Conservation (phyloP, 2,888 invertebrate species). For the Caenorhabditis panamensis region DNA sequence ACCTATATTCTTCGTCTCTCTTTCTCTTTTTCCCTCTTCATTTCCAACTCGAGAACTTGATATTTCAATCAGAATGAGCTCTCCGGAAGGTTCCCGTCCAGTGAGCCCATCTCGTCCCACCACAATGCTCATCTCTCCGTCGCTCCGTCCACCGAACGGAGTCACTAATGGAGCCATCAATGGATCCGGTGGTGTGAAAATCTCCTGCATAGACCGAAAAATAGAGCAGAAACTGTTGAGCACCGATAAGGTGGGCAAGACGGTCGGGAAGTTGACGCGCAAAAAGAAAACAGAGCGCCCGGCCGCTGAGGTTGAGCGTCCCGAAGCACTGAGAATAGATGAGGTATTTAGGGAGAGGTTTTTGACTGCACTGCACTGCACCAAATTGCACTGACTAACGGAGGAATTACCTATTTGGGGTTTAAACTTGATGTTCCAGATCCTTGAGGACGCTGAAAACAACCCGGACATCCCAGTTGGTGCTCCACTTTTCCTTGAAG, state of each 20-base stretch:
- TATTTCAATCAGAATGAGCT: conserved; percentile 45
- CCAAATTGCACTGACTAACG: conserved; percentile 9
- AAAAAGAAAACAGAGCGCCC: conserved; percentile 34
- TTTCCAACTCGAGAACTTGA: too few species aligned
- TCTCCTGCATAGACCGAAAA: conserved; percentile 67
- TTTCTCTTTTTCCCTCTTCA: neutral
- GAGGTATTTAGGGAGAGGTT: conserved; percentile 32
- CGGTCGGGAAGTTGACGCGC: conserved; percentile 45
- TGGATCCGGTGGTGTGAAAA: conserved; percentile 55
- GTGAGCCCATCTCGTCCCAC: conserved; percentile 47
- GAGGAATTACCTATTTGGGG: neutral
- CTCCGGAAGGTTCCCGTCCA: conserved; percentile 16
- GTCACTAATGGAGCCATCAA: conserved; percentile 14
- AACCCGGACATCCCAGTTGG: conserved; percentile 78
- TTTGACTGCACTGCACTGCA: conserved; percentile 1
- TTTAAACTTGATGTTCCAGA: conserved; percentile 48
- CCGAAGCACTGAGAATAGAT: conserved; percentile 39
- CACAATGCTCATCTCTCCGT: conserved; percentile 54
- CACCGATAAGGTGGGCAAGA: conserved; percentile 58
- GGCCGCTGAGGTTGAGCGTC: conserved; percentile 23
- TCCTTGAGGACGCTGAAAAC: conserved; percentile 70
- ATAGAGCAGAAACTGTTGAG: conserved; percentile 63
- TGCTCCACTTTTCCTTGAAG: conserved; percentile 79
- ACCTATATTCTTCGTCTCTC: conserved; percentile 7
- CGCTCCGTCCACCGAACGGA: conserved; percentile 42